Percentiles rank a stretch among this genome's conserved stretches.
These are phyloP conservation scores for Trogon melanurus DNA, from an alignment of 2,113 vertebrate species.

Conservation along the genomic window DNA sequence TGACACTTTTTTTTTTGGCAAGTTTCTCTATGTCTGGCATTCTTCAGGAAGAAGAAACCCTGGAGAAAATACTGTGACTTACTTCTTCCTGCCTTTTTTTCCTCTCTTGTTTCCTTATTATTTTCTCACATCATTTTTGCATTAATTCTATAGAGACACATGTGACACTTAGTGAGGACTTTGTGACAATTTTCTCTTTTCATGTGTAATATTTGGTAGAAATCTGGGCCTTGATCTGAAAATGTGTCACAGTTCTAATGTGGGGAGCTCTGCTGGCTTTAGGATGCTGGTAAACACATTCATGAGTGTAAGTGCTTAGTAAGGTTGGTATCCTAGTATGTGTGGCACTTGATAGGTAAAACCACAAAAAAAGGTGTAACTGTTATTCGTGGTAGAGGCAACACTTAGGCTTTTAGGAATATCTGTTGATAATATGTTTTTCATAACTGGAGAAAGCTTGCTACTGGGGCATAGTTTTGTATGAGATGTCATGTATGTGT, in stretches of 20 bases:
- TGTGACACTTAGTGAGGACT: accelerated
- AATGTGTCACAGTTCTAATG: accelerated
- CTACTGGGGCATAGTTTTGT: background rate
- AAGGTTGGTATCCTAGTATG: background rate
- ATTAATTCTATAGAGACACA: background rate
- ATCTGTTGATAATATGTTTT: background rate
- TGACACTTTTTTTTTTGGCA: background rate
- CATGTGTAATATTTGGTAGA: background rate
- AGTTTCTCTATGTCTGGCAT: background rate
- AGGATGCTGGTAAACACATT: background rate
- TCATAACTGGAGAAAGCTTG: background rate
- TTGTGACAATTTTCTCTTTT: background rate
- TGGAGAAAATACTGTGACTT: background rate
- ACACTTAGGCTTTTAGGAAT: background rate
- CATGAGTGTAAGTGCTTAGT: background rate
- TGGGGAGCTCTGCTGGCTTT: background rate
- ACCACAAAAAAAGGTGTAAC: background rate
- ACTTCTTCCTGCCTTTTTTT: background rate
- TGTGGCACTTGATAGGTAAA: background rate
- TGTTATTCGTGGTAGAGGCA: accelerated
- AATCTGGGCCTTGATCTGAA: background rate
- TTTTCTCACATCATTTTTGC: background rate
- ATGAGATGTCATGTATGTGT: background rate
- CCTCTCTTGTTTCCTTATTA: background rate
- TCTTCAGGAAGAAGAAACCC: background rate